Conservation (phyloP, 2,113 vertebrate genomes). For the Xenopus tropicalis region UCB_Xtro_10.0 CM004443.2:69978001-69978500, state of each 20-base stretch:
- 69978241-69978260: conserved; percentile 43
- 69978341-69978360: too few relatives aligned
- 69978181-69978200: conserved; percentile 44
- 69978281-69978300: not conserved
- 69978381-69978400: too few relatives aligned
- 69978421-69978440: too few relatives aligned
- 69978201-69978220: conserved; percentile 44
- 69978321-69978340: too few relatives aligned
- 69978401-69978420: too few relatives aligned
- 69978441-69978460: too few relatives aligned
- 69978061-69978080: conserved; percentile 43
- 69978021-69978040: conserved; percentile 40
- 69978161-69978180: conserved; percentile 46
- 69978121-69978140: conserved; percentile 45
- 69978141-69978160: conserved; percentile 44
- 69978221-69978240: conserved; percentile 39
- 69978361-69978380: too few relatives aligned
- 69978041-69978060: conserved; percentile 35
- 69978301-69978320: too few relatives aligned
- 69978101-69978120: conserved; percentile 43
- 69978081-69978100: conserved; percentile 44
- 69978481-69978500: too few relatives aligned
- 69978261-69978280: not conserved
- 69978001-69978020: conserved; percentile 28
- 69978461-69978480: too few relatives aligned